These are phyloP conservation scores for Ascidia mentula DNA, from an alignment of 23 tunicate species.

Conservation along the genomic window DNA sequence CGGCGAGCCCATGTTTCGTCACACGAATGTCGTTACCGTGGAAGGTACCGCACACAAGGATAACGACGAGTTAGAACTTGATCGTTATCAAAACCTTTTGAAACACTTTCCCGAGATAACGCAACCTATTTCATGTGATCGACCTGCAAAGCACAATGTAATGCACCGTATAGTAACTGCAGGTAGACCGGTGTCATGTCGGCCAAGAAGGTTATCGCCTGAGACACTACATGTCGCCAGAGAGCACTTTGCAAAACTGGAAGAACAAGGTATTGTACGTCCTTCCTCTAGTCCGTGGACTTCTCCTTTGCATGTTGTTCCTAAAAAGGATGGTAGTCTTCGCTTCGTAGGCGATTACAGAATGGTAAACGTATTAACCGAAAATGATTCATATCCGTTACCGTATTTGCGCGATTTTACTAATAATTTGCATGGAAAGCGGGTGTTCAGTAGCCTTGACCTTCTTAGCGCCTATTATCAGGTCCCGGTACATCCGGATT, in stretches of 20 bases:
- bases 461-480: conserved; percentile 7
- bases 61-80: too few relatives aligned
- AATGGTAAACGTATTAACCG: background rate
- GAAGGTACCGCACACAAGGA: too few relatives aligned
- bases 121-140: background rate
- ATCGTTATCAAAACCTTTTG: too few relatives aligned
- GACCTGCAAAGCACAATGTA: conserved; percentile 9
- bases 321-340: conserved; percentile 12
- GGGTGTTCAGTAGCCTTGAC: conserved; percentile 10
- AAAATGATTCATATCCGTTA: conserved; percentile 9
- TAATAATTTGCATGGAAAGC: conserved; percentile 10
- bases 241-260: background rate
- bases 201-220: conserved; percentile 3
- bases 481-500: conserved; percentile 8
- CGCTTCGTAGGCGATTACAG: conserved; percentile 27
- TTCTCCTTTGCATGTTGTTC: conserved; percentile 13
- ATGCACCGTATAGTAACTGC: background rate
- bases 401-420: conserved; percentile 20
- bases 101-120: background rate
- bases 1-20: too few relatives aligned
- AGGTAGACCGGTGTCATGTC: conserved; percentile 9
- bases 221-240: background rate
- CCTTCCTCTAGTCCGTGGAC: conserved; percentile 15
- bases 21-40: too few relatives aligned
- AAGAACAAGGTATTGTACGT: conserved; percentile 7